Evolutionary conservation across 2,797 vertebrate genomes (phyloP).

Genomic region (Argya squamiceps): DNA sequence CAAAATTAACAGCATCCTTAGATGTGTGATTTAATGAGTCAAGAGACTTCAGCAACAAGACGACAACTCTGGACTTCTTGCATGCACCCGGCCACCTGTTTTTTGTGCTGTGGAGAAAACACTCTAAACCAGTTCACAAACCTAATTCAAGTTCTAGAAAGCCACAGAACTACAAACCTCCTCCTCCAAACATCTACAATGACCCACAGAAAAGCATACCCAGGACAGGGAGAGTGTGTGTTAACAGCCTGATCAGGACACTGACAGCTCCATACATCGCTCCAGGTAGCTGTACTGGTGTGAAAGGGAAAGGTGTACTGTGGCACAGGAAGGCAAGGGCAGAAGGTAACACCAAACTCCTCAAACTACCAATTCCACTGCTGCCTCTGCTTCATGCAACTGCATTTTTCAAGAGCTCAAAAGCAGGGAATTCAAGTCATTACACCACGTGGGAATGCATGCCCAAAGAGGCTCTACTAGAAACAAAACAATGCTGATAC

Average conservation of each 20-base stretch:
- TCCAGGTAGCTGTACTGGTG: rapidly evolving
- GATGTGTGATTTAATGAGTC: rapidly evolving
- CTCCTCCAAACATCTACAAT: rapidly evolving
- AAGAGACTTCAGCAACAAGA: not conserved
- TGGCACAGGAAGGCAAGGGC: not conserved
- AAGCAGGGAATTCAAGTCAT: not conserved
- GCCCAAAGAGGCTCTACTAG: not conserved
- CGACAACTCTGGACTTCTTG: not conserved
- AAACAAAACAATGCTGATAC: not conserved
- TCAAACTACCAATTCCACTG: rapidly evolving
- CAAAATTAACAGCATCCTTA: not conserved
- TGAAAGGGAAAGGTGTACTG: rapidly evolving
- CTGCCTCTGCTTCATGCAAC: not conserved
- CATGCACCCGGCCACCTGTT: rapidly evolving
- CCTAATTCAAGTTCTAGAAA: not conserved
- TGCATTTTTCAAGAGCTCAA: not conserved
- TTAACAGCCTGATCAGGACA: not conserved
- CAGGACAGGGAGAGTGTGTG: rapidly evolving
- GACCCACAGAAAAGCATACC: not conserved
- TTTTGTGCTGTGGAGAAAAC: not conserved
- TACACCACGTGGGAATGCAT: rapidly evolving
- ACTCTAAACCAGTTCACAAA: not conserved
- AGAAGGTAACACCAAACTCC: not conserved
- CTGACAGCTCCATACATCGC: rapidly evolving
- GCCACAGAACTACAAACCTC: not conserved